Percentiles rank a stretch among this genome's conserved stretches.
These are phyloP conservation scores for Spialia ferax DNA, from an alignment of 2,888 invertebrate genomes.

Conservation along the genomic window DNA sequence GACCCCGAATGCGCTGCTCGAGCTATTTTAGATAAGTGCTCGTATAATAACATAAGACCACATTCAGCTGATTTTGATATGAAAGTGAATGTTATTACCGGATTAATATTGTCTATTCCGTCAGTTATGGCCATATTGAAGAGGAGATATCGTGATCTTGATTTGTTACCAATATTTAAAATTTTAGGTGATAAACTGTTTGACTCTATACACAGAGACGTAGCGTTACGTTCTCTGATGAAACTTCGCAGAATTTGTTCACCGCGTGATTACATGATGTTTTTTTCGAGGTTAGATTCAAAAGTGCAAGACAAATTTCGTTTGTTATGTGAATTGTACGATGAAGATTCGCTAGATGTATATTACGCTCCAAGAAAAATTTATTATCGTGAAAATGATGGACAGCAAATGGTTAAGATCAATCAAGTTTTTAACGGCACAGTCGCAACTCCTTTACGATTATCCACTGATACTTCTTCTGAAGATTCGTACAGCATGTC, in stretches of 20 bases:
- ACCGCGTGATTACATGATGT: conserved; percentile 87
- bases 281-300: conserved; percentile 74
- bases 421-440: conserved; percentile 70
- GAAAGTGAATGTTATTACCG: conserved; percentile 87
- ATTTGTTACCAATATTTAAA: conserved; percentile 82
- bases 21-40: conserved; percentile 89
- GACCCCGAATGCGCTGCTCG: conserved; percentile 89
- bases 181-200: conserved; percentile 85
- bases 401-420: conserved; percentile 66
- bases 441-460: conserved; percentile 61
- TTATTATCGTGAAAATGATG: conserved; percentile 57
- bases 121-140: conserved; percentile 87
- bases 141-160: conserved; percentile 75
- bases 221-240: conserved; percentile 89
- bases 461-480: conserved; percentile 84
- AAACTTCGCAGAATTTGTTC: conserved; percentile 91
- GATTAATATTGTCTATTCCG: conserved; percentile 89
- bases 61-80: conserved; percentile 81
- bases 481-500: conserved; percentile 86
- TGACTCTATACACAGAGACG: conserved; percentile 87
- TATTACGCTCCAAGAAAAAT: conserved; percentile 76
- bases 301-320: conserved; percentile 84
- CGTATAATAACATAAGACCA: conserved; percentile 86
- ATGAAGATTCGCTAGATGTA: conserved; percentile 80
- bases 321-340: conserved; percentile 73